Base-by-base conservation (phyloP, 2,113 vertebrate genomes). In the Ceratotherium simum region DNA sequence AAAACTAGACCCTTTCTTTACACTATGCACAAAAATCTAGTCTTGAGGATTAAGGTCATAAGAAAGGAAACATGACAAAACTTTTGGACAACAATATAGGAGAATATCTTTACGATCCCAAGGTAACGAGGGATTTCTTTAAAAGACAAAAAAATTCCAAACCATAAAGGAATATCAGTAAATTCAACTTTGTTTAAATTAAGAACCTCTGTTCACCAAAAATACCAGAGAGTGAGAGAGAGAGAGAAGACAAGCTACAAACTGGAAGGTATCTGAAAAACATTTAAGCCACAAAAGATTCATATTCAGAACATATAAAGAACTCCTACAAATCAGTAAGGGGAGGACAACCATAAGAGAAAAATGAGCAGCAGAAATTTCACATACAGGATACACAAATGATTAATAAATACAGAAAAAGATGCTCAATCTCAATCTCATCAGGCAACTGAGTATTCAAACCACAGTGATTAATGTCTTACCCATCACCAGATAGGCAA, bases 281-380 rank as follows among this genome's bases (percentile, higher is more conserved):
- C 13, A 92, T 33, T n/a, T 36, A 94, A 96, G 48, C 83, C 60
- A 81, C 73, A 29, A 90, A 64, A 90, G 12, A 90, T 16, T 58
- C 84, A 33, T 56, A 79, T n/a, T 81, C 36, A 86, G 65, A 89
- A 67, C 25, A n/a, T 3, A 75, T 5, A 48, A 92, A 48, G 65
- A 70, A 21, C 3, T 23, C 70, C 33, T 69, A 60, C 10, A 85
- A 84, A 58, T 69, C 65, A 46, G 29, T 56, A 91, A 36, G 14
- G 25, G 31, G 75, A 96, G 92, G 33, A 33, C 13, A 90, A 75
- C 21, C 6, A 27, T 2, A 89, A 27, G 36, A 80, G 29, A 83
- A 67, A 90, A 82, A 70, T 6, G 3, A 46, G 54, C 51, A 69
- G 39, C 3, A 85, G 62, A 67, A 60, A 65, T 21, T 56, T 82